phyloP scores from a whole-genome alignment of 2,797 vertebrate species.

The Salarias fasciatus region DNA sequence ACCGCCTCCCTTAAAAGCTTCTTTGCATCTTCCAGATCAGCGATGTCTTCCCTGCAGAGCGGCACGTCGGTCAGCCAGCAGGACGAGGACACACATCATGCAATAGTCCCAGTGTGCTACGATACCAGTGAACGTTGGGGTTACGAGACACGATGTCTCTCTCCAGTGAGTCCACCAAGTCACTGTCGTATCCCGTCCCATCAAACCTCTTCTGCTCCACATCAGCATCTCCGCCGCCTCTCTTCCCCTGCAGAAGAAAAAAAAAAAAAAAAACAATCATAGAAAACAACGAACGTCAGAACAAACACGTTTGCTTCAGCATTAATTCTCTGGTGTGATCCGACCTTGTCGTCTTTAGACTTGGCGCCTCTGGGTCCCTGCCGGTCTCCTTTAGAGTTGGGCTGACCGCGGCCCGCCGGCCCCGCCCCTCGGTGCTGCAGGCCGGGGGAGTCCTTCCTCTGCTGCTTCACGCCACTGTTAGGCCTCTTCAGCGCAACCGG shows the following conservation, averaged over 20 bases:
- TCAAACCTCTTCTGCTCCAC: slow-evolving; percentile 93
- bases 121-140: slow-evolving; percentile 94
- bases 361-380: slow-evolving; percentile 81
- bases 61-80: slow-evolving; percentile 22
- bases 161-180: slow-evolving; percentile 93
- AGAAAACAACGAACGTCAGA: too few species aligned
- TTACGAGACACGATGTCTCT: slow-evolving; percentile 97
- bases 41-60: slow-evolving; percentile 92
- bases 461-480: slow-evolving; percentile 87
- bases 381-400: slow-evolving; percentile 85
- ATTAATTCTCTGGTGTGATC: slow-evolving; percentile 3
- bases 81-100: background rate
- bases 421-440: slow-evolving; percentile 87
- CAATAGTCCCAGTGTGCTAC: background rate
- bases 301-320: background rate
- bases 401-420: slow-evolving; percentile 82
- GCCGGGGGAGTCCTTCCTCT: slow-evolving; percentile 89
- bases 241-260: slow-evolving; percentile 85
- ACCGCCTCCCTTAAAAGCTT: slow-evolving; percentile 97
- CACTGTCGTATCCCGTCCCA: slow-evolving; percentile 90
- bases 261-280: too few species aligned
- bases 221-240: slow-evolving; percentile 85
- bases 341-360: slow-evolving; percentile 92
- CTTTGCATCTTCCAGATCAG: slow-evolving; percentile 98
- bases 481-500: slow-evolving; percentile 89